Evolutionary conservation across 1,140 invertebrate species (phyloP), one percentile per base, ranked within the genome.

Genomic region (Drosophila bocki): DNA sequence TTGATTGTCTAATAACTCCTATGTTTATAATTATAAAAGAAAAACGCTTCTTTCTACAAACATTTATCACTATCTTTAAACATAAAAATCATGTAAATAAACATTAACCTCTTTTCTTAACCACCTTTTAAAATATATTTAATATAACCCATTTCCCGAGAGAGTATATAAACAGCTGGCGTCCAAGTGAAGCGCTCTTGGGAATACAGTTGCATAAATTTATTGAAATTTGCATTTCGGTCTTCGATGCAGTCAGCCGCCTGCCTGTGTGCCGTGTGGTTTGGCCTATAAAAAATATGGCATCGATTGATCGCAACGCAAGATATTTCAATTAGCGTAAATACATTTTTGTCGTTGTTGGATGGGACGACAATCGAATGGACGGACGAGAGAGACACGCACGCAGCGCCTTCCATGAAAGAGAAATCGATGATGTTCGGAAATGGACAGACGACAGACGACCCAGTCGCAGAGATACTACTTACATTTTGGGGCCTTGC

Each of bases 321-420:
- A 90, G 85, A 90, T 90, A 90, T 90, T 90, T 90, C 85, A 90
- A 90, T 90, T 90, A 90, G 85, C 85, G 85, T 90, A 90, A 90
- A 90, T 90, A 90, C 85, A 90, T 90, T 90, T 90, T 82, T 90
- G 85, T 80, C 81, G 78, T 80, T 80, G 68, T 69, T 81, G 63
- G 58, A 65, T 45, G 53, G 77, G 85, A 82, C 63, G 56, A 53
- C 39, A 62, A 65, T 44, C 62, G 57, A 61, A 65, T 32, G 15
- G 47, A 53, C 58, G 26, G 80, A 54, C 61, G n/a, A 42, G 41
- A 42, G 41, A 48, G 67, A 69, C 64, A 80, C 57, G 62, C 76
- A 75, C 70, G 26, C 48, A 79, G 45, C 53, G 75, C 75, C 53
- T 56, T 42, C 42, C 75, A 44, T 62, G 68, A 87, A 87, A 80